Conservation (phyloP, 2,797 vertebrate species). For the Gallinago stenura region DNA sequence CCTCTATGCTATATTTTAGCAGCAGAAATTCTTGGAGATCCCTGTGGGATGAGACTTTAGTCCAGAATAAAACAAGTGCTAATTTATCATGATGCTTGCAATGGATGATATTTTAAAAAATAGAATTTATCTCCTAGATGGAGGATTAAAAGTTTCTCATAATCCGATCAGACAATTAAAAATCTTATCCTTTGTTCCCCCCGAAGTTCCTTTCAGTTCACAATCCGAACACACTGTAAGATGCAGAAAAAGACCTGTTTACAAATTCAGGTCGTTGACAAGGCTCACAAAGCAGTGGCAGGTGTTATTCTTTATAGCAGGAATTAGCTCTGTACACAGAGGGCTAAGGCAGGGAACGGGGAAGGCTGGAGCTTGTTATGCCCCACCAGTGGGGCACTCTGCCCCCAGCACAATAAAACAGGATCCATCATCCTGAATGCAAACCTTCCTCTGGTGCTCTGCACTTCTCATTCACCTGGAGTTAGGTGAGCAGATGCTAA, state of each 20-base stretch:
- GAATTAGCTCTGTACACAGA: not conserved
- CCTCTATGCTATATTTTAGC: slow-evolving; percentile 52
- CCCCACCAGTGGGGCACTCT: not conserved
- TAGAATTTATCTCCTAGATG: not conserved
- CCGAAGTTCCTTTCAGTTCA: not conserved
- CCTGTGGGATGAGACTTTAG: slow-evolving; percentile 63
- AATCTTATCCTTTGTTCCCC: not conserved
- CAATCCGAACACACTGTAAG: not conserved
- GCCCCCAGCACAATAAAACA: slow-evolving; percentile 4
- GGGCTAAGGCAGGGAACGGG: not conserved
- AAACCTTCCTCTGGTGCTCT: slow-evolving; percentile 2
- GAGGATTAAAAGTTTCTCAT: not conserved
- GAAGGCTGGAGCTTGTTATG: not conserved
- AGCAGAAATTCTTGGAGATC: slow-evolving; percentile 50
- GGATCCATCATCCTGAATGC: slow-evolving; percentile 17
- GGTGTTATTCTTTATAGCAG: not conserved
- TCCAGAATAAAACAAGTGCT: slow-evolving; percentile 60
- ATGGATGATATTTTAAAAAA: not conserved
- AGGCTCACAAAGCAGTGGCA: slow-evolving; percentile 20
- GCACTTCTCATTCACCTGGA: slow-evolving; percentile 6
- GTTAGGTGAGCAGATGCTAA: slow-evolving; percentile 27
- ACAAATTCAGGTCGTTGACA: not conserved
- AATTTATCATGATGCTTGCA: slow-evolving; percentile 29
- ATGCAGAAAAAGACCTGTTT: not conserved
- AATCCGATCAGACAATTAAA: not conserved